A percentile compares a stretch with the other conserved stretches of the same genome.
phyloP scores from a whole-genome alignment of 1,140 invertebrate genomes.

The Zaprionus vittiger region DNA sequence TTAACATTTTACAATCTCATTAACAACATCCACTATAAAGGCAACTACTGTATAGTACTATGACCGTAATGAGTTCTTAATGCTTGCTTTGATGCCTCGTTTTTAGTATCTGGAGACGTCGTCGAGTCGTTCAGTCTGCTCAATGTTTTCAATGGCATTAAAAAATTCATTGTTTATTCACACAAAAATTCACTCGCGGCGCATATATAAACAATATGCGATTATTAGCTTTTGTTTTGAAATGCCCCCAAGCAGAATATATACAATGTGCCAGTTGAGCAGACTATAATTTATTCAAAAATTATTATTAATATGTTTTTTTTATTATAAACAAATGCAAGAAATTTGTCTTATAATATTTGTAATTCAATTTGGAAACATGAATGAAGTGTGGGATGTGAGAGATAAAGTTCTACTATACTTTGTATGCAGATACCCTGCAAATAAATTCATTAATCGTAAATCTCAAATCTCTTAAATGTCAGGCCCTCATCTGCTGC shows the following conservation, averaged over 20 bases:
- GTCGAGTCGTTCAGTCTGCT: conserved; percentile 37
- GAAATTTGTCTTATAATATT: conserved; percentile 9
- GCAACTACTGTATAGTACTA: conserved; percentile 6
- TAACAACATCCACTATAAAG: background rate
- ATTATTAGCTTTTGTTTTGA: conserved; percentile 65
- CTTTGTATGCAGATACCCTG: background rate
- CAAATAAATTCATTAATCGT: background rate
- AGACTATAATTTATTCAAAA: conserved; percentile 6
- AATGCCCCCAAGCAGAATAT: background rate
- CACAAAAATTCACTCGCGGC: conserved; percentile 38
- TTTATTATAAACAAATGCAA: conserved; percentile 22
- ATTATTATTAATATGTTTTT: conserved; percentile 23
- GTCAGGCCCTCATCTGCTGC: conserved; percentile 4
- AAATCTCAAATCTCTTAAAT: background rate
- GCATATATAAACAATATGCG: conserved; percentile 61
- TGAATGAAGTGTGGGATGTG: background rate
- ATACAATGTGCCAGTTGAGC: conserved; percentile 16
- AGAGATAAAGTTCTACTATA: background rate
- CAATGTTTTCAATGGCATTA: conserved; percentile 65
- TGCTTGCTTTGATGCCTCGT: conserved; percentile 41
- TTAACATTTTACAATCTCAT: background rate
- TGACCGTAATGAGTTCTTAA: conserved; percentile 62
- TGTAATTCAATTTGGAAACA: background rate
- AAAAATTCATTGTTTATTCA: conserved; percentile 70
- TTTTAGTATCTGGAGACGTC: conserved; percentile 44